Percentiles rank a stretch among this genome's conserved stretches.
Evolutionary conservation across 2,797 vertebrate species (phyloP).

Genomic region (Delichon dasypus): DNA sequence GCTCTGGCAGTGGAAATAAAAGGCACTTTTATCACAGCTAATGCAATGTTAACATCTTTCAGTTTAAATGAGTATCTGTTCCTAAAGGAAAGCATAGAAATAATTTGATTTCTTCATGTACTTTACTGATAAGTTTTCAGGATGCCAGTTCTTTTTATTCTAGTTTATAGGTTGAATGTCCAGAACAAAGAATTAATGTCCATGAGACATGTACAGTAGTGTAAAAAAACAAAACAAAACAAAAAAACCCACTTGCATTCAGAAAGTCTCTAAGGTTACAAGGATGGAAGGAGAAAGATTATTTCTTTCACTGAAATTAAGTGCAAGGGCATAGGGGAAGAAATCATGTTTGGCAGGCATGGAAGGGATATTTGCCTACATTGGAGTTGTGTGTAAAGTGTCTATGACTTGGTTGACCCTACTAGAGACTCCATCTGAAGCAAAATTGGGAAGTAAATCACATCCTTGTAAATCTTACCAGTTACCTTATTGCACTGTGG

Average conservation of each 20-base stretch:
- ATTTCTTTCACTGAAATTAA: background rate
- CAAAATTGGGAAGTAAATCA: background rate
- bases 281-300: background rate
- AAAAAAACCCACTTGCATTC: background rate
- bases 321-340: background rate
- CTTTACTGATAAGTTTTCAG: background rate
- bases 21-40: background rate
- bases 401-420: background rate
- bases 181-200: background rate
- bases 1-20: background rate
- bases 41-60: background rate
- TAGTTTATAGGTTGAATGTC: background rate
- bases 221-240: rapidly evolving
- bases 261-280: background rate
- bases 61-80: background rate
- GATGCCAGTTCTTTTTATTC: background rate
- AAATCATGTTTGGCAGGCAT: background rate
- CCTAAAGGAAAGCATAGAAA: background rate
- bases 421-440: background rate
- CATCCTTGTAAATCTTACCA: background rate
- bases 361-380: background rate
- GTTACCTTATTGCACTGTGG: background rate
- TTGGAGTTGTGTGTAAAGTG: background rate
- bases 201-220: background rate
- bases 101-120: background rate